Evolutionary conservation across 2,888 invertebrate species (phyloP).

Genomic region (Rhagonycha fulva): DNA sequence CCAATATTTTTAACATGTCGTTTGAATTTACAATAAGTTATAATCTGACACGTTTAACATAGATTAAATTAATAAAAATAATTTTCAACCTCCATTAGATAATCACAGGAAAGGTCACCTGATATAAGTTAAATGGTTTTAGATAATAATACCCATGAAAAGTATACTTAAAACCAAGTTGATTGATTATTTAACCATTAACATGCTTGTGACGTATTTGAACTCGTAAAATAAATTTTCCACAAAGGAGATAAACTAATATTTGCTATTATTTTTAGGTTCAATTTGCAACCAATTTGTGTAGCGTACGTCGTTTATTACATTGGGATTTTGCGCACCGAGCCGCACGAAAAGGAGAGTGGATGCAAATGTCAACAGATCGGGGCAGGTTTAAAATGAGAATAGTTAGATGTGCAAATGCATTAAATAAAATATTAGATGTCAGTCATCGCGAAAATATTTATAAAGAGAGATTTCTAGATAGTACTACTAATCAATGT

Average conservation of each 20-base stretch:
- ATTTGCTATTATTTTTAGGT: slow-evolving; percentile 51
- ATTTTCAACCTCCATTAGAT: neutral
- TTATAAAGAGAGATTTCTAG: slow-evolving; percentile 50
- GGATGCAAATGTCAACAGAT: slow-evolving; percentile 62
- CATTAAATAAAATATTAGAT: slow-evolving; percentile 44
- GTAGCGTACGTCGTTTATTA: slow-evolving; percentile 57
- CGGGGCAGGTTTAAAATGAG: slow-evolving; percentile 57
- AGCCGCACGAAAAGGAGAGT: slow-evolving; percentile 60
- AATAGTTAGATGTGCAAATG: slow-evolving; percentile 49
- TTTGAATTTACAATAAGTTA: neutral
- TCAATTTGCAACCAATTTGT: slow-evolving; percentile 54
- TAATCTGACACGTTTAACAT: neutral
- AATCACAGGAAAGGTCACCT: neutral
- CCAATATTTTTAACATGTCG: neutral
- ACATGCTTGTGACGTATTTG: neutral
- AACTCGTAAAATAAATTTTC: neutral
- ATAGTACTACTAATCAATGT: neutral
- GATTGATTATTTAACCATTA: neutral
- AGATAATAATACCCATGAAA: neutral
- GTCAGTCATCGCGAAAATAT: slow-evolving; percentile 50
- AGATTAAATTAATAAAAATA: neutral
- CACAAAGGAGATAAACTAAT: neutral
- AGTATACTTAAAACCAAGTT: neutral
- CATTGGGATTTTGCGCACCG: slow-evolving; percentile 62
- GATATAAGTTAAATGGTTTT: neutral